These are phyloP conservation scores for Drosophila athabasca DNA, from an alignment of 1,140 invertebrate species.

Conservation along the genomic window DNA sequence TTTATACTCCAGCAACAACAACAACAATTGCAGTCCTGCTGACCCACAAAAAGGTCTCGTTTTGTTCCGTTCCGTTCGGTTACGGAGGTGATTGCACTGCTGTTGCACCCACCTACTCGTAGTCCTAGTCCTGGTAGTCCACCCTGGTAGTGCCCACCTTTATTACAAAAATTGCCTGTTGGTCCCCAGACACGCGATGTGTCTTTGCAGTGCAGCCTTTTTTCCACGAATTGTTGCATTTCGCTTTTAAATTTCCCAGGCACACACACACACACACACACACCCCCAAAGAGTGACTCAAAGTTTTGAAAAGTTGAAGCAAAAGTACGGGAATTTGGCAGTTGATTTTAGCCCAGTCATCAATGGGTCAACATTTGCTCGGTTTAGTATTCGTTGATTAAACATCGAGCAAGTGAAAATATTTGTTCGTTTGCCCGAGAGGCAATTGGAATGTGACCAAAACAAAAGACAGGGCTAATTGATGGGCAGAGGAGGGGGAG, in stretches of 20 bases:
- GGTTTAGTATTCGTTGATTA: constrained; percentile 5
- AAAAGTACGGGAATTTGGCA: constrained; percentile 13
- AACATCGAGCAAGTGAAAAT: constrained; percentile 26
- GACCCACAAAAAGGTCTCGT: constrained; percentile 57
- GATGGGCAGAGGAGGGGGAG: too few species aligned
- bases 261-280: not conserved
- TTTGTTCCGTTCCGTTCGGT: not conserved
- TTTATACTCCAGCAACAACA: constrained; percentile 51
- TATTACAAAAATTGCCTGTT: constrained; percentile 33
- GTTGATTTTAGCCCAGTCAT: constrained; percentile 32
- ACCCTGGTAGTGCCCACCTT: not conserved
- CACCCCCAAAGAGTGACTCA: constrained; percentile 29
- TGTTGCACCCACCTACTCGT: not conserved
- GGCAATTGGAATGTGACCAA: constrained; percentile 18
- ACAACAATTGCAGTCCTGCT: constrained; percentile 57
- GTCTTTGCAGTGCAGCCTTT: constrained; percentile 20
- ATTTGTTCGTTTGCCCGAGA: constrained; percentile 31
- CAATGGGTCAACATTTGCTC: constrained; percentile 38
- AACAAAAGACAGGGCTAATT: constrained; percentile 18
- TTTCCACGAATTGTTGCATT: constrained; percentile 46
- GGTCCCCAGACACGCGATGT: constrained; percentile 40
- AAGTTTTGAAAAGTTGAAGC: not conserved
- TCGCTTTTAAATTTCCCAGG: constrained; percentile 13
- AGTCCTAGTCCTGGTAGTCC: not conserved
- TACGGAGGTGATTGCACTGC: constrained; percentile 61